These are phyloP conservation scores for Graphium colonna DNA, from an alignment of 2,888 invertebrate species.

Conservation along the genomic window DNA sequence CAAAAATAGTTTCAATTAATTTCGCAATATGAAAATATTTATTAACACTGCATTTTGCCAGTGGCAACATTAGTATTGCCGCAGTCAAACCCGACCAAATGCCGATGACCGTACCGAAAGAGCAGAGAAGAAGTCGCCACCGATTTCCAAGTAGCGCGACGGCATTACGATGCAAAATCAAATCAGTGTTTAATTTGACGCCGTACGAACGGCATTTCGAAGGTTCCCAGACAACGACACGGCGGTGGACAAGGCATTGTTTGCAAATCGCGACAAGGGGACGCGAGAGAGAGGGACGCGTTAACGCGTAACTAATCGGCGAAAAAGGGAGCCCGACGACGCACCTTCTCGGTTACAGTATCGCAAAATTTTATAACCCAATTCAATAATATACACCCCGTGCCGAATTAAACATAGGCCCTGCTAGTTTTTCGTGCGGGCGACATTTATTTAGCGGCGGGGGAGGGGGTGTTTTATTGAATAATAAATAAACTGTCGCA, in stretches of 20 bases:
- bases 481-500: conserved; percentile 45
- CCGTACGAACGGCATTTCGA: conserved; percentile 58
- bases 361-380: conserved; percentile 48
- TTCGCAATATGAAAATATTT: no score
- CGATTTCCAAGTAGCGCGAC: conserved; percentile 1
- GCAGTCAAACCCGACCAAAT: neutral
- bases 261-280: conserved; percentile 70
- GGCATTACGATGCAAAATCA: conserved; percentile 27
- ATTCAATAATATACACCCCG: conserved; percentile 45
- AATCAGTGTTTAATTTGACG: conserved; percentile 60
- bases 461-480: conserved; percentile 48
- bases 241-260: conserved; percentile 74
- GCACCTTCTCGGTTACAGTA: conserved; percentile 33
- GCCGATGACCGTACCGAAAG: no score
- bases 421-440: conserved; percentile 41
- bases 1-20: no score
- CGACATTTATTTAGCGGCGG: conserved; percentile 31
- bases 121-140: neutral
- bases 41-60: no score
- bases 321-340: conserved; percentile 39
- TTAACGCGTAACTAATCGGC: conserved; percentile 19
- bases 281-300: conserved; percentile 25
- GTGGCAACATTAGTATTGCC: neutral
- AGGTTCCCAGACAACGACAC: conserved; percentile 59
- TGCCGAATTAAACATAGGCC: conserved; percentile 36